Evolutionary conservation across 2,113 vertebrate species (phyloP), one percentile per base, ranked within the genome.

Genomic region (Oriolus oriolus): DNA sequence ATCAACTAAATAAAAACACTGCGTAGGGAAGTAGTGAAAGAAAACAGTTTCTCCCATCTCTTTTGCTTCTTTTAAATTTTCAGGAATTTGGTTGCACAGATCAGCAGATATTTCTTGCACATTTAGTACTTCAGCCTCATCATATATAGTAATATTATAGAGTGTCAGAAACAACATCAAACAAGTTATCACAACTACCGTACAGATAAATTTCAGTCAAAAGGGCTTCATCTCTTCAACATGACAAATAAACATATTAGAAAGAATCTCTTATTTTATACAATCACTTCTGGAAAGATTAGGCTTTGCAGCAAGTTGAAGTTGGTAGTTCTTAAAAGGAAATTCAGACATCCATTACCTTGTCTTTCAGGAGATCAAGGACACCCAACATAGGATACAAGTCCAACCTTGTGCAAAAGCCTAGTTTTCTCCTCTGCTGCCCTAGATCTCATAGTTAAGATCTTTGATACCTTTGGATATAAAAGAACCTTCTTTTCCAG

Each of bases 111-210:
- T n/a, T 52, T 76, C 20, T 50, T 77, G 17, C 24, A 41, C 2
- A 3, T n/a, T 63, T 49, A 79, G 13, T 54, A 23, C 14, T 63
- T 79, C 16, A 31, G 11, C 28, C 28, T 49, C 27, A 20, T 45
- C 6, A 26, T 19, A 13, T 50, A 26, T 2, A 56, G 2, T 9
- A 54, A 16, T 16, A 42, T 0, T 10, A 5, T 20, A 1, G 7
- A 69, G 8, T 7, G 7, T 6, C 44, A 88, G 52, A 68, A 93
- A 13, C 11, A 57, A 27, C 30, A 27, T 7, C 30, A 83, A 76
- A 50, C 5, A 39, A 23, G 7, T 27, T 49, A 24, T 53, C 6
- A 3, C 24, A 80, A 39, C 9, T 44, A 1, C 16, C 44, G 73
- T 4, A 33, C 3, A 60, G 8, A 6, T 16, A 45, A 39, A 16